Evolutionary conservation across 2,113 vertebrate species (phyloP), one percentile per base, ranked within the genome.

Genomic region (Brienomyrus brachyistius): DNA sequence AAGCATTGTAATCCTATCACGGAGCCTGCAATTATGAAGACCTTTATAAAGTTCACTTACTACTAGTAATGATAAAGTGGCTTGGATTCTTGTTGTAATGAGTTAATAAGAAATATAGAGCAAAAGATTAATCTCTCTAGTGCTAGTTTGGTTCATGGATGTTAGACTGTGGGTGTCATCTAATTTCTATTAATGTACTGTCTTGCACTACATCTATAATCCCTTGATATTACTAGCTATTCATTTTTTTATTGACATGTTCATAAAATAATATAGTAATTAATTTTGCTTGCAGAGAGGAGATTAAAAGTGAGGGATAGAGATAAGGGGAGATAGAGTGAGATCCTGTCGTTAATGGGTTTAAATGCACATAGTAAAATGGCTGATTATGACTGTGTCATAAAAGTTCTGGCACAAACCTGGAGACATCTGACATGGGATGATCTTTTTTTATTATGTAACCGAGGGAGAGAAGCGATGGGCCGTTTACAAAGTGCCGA

Each of bases 21-120:
- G 92, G 91, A 84, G 92, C 91, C 93, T 92, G 94, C 94, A 96
- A 96, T 95, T 96, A 96, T 93, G 92, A 92, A 90, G 94, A 94
- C 94, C 94, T 94, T 95, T 94, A 92, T 94, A 95, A 96, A 96
- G 95, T 96, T 95, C 95, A 96, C 94, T 94, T 90, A 91, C 45
- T 94, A 92, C 94, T 93, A 91, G 94, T 95, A 96, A 95, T 96
- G 94, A 95, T 93, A 94, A 94, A 94, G 93, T 84, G 93, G 91
- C 93, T 93, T 88, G 90, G 92, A 94, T 93, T 90, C 90, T 91
- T 94, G 94, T 93, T 91, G 92, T 93, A 94, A 94, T 94, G 95
- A 95, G 91, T 94, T 94, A 96, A 96, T 96, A 91, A 91, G 86
- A 94, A 93, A 93, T 95, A 93, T 95, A 54, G 85, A 17, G 51